A percentile compares a stretch with the other conserved stretches of the same genome.
Conservation (phyloP, 2,888 invertebrate genomes). For the Drosophila basisetae region DNA sequence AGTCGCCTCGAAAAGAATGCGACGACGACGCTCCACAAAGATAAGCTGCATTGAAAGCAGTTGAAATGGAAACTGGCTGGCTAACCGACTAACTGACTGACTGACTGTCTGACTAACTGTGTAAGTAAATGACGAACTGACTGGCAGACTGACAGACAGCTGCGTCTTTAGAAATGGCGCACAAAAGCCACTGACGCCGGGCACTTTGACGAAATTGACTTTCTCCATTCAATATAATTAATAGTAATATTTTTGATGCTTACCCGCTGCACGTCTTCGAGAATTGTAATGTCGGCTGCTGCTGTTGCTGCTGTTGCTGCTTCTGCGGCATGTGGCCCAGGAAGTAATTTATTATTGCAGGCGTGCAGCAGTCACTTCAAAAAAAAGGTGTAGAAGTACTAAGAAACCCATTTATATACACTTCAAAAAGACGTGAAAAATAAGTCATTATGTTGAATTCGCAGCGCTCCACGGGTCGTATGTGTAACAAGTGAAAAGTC, state of each 20-base stretch:
- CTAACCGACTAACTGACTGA: constrained; percentile 61
- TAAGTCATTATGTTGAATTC: constrained; percentile 58
- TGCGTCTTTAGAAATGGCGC: constrained; percentile 74
- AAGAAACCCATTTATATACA: constrained; percentile 35
- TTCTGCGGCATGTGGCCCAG: constrained; percentile 63
- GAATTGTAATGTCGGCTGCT: constrained; percentile 63
- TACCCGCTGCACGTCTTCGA: constrained; percentile 61
- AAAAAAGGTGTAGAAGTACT: constrained; percentile 11
- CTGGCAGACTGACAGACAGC: constrained; percentile 47
- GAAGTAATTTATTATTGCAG: constrained; percentile 79
- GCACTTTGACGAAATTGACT: constrained; percentile 80
- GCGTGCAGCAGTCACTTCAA: constrained; percentile 35
- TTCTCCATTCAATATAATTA: constrained; percentile 82
- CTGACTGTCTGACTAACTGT: constrained; percentile 45
- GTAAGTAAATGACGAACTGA: constrained; percentile 39
- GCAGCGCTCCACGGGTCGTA: constrained; percentile 77
- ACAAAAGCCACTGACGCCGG: constrained; percentile 73
- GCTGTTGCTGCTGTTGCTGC: constrained; percentile 15
- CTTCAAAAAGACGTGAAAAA: constrained; percentile 21
- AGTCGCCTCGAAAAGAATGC: constrained; percentile 58
- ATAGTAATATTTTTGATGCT: constrained; percentile 71
- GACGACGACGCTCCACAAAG: constrained; percentile 67
- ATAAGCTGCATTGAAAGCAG: constrained; percentile 51
- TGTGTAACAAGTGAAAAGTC: constrained; percentile 78
- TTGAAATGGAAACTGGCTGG: constrained; percentile 59